Percentiles rank a stretch among this genome's conserved stretches.
Evolutionary conservation across 37 sponge, comb jelly and placozoan genomes (phyloP).

Genomic region (Ianthella basta): DNA sequence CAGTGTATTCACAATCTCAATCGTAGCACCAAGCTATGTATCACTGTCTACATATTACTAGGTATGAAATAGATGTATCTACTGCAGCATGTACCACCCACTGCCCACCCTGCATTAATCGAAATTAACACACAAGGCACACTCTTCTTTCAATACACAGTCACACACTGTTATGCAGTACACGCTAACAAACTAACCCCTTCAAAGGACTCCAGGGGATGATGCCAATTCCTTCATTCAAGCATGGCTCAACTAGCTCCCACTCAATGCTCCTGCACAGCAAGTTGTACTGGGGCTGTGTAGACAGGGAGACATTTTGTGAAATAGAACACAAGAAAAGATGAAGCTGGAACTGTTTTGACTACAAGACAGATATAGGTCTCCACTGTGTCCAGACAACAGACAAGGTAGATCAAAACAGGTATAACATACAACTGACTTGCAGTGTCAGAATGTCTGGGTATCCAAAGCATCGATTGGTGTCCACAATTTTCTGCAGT

Average conservation of each 20-base stretch:
- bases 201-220: slow-evolving; percentile 95
- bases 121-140: too few relatives aligned
- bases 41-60: too few relatives aligned
- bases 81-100: too few relatives aligned
- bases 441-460: slow-evolving; percentile 72
- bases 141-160: too few relatives aligned
- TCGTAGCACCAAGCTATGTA: too few relatives aligned
- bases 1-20: too few relatives aligned
- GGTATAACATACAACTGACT: slow-evolving; percentile 33
- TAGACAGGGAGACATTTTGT: neutral
- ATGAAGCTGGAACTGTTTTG: neutral
- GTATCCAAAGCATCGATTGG: slow-evolving; percentile 39
- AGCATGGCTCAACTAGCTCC: slow-evolving; percentile 89
- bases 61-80: too few relatives aligned
- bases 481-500: slow-evolving; percentile 86
- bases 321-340: neutral
- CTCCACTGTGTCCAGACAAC: neutral
- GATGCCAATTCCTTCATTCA: slow-evolving; percentile 82
- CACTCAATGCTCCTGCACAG: slow-evolving; percentile 90
- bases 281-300: slow-evolving; percentile 90
- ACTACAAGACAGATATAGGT: too few relatives aligned
- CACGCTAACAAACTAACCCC: slow-evolving; percentile 70
- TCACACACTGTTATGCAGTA: neutral
- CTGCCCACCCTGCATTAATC: too few relatives aligned
- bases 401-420: neutral